Evolutionary conservation across 2,797 vertebrate species (phyloP), one percentile per base, ranked within the genome.

Genomic region (Pseudotriccus pelzelni): DNA sequence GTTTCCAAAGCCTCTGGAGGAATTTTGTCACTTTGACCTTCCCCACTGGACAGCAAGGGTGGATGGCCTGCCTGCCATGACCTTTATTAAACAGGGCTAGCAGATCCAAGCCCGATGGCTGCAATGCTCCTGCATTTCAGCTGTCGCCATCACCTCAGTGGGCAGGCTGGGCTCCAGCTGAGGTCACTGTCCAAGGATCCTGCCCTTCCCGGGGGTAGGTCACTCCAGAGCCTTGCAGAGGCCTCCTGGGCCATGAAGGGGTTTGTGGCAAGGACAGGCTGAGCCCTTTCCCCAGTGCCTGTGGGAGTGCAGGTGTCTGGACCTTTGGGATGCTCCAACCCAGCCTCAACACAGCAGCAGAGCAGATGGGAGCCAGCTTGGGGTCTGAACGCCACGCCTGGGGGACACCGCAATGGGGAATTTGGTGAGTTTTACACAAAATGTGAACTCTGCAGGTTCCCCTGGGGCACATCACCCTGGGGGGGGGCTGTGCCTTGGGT

Each of bases 91-190:
- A 14, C 21, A 32, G 49, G 43, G 8, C 14, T n/a, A 34, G 50
- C 8, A 36, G 47, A 5, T 63, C 25, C 36, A 50, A 60, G n/a
- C 21, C 36, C 9, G 30, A 13, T 22, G 39, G 10, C 58, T 53
- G 62, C 63, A 64, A 10, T 13, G 41, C 39, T 78, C 60, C 81
- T 25, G 75, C 23, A 13, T 25, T 28, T 37, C 70, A 27, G 36
- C 59, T 68, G 34, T 39, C 30, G 24, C n/a, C 24, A 12, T 19
- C 0, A 0, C 6, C 14, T 17, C 30, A 9, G 8, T 7, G 62
- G 30, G 10, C 28, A 44, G 52, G 14, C 17, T 88, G 50, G 43
- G 32, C 16, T 39, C 41, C 32, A 36, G 36, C 41, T 56, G 20
- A n/a, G 24, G 11, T 5, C 56, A 39, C 27, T 46, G 43, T 1